Evolutionary conservation across 2,888 invertebrate genomes (phyloP).

Genomic region (Idaea dimidiata): DNA sequence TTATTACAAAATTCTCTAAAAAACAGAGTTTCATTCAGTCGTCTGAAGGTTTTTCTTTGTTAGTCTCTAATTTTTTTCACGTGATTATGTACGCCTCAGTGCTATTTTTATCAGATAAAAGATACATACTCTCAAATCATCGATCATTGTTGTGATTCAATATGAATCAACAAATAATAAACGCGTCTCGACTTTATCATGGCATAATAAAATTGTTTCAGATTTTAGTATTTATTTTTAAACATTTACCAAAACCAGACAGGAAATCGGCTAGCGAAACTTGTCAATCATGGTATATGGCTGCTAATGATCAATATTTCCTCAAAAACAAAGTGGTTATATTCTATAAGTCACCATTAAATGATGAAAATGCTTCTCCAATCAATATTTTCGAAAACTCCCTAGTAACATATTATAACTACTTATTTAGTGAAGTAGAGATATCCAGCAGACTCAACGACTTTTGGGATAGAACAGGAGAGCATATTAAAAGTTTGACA

Average conservation of each 20-base stretch:
- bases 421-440: constrained; percentile 79
- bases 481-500: constrained; percentile 75
- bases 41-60: constrained; percentile 50
- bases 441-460: constrained; percentile 68
- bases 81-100: constrained; percentile 46
- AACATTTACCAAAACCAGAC: constrained; percentile 83
- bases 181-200: neutral
- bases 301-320: constrained; percentile 82
- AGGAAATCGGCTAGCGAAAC: constrained; percentile 84
- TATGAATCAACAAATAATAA: neutral
- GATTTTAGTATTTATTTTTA: constrained; percentile 84
- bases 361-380: constrained; percentile 61
- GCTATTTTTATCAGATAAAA: constrained; percentile 17
- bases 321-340: constrained; percentile 75
- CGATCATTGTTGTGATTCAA: neutral
- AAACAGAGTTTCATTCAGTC: neutral
- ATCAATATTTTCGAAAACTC: constrained; percentile 67
- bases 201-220: constrained; percentile 47
- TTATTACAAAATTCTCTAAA: neutral
- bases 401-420: constrained; percentile 66
- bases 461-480: constrained; percentile 82
- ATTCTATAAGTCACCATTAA: constrained; percentile 65
- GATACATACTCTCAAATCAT: constrained; percentile 10
- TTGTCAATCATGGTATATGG: constrained; percentile 84
- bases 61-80: constrained; percentile 59